Evolutionary conservation across 2,113 vertebrate genomes (phyloP), one percentile per base, ranked within the genome.

Genomic region (Dendropsophus ebraccatus): DNA sequence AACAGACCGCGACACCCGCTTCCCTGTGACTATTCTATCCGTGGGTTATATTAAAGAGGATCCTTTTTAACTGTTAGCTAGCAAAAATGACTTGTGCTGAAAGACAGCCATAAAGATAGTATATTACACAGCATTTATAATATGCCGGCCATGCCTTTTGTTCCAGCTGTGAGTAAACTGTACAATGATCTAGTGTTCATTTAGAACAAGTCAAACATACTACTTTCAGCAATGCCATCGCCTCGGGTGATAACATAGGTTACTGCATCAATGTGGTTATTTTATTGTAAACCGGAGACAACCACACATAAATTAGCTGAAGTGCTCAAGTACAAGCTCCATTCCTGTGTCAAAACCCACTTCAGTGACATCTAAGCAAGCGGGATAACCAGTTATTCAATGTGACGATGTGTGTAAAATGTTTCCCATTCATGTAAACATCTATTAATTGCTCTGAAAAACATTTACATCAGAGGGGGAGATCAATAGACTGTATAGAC

Each of bases 381-480:
- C 30, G 58, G 25, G 67, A 52, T 62, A 81, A 78, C 50, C 76
- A 81, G 76, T 54, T 50, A n/a, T 81, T 73, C 78, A 86, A 60
- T 49, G 54, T 45, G 41, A 50, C 69, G 37, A 87, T 62, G 85
- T 87, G 78, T 81, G 67, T 35, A 81, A 87, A 74, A 87, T 87
- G 85, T 81, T 81, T 87, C 69, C 85, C 28, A 87, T 87, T 87
- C 85, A 87, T 50, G 67, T 74, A 87, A 87, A 87, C 76, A 81
- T 87, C 85, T 87, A 73, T 87, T 87, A 87, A 87, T 81, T 87
- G 85, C 78, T 74, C 76, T 58, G 49, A 87, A 87, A 84, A 78
- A 74, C 78, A 81, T 81, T 87, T 87, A 81, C 85, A 81, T 87
- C 85, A 87, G 78, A 87, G 16, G 54, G 32, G 30, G 50, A 86